A percentile compares a stretch with the other conserved stretches of the same genome.
phyloP scores from a whole-genome alignment of 2,113 vertebrate species.

The Oophaga pumilio region DNA sequence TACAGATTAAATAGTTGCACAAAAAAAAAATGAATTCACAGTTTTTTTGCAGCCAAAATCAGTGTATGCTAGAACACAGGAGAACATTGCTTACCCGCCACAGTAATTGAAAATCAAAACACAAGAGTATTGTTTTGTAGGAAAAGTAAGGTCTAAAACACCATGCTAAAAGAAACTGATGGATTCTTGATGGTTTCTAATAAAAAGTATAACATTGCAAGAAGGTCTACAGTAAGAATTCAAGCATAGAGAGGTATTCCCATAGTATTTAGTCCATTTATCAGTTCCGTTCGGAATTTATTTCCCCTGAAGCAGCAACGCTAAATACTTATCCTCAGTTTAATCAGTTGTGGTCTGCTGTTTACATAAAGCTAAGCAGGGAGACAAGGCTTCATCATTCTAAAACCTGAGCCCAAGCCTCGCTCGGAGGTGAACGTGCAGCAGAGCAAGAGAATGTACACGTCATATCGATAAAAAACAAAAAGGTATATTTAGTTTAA shows the following conservation, averaged over 20 bases:
- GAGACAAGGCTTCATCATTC: constrained; percentile 47
- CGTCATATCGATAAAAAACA: constrained; percentile 20
- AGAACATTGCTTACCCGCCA: constrained; percentile 40
- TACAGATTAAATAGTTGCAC: background rate
- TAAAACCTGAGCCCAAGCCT: constrained; percentile 53
- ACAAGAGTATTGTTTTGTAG: constrained; percentile 35
- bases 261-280: constrained; percentile 46
- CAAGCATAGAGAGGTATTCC: constrained; percentile 57
- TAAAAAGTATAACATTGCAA: constrained; percentile 51
- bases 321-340: constrained; percentile 51
- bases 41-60: constrained; percentile 52
- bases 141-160: constrained; percentile 45
- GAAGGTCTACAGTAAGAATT: constrained; percentile 49
- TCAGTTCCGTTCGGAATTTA: constrained; percentile 38
- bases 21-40: constrained; percentile 48
- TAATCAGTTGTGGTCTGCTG: constrained; percentile 43
- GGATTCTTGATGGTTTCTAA: constrained; percentile 3
- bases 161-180: constrained; percentile 13
- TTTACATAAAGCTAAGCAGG: constrained; percentile 58
- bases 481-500: constrained; percentile 57
- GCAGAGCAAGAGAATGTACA: constrained; percentile 55
- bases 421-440: constrained; percentile 46
- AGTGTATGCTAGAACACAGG: constrained; percentile 53
- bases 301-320: constrained; percentile 54
- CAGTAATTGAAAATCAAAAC: constrained; percentile 37